These are phyloP conservation scores for Alca torda DNA, from an alignment of 2,797 vertebrate species.

Conservation along the genomic window DNA sequence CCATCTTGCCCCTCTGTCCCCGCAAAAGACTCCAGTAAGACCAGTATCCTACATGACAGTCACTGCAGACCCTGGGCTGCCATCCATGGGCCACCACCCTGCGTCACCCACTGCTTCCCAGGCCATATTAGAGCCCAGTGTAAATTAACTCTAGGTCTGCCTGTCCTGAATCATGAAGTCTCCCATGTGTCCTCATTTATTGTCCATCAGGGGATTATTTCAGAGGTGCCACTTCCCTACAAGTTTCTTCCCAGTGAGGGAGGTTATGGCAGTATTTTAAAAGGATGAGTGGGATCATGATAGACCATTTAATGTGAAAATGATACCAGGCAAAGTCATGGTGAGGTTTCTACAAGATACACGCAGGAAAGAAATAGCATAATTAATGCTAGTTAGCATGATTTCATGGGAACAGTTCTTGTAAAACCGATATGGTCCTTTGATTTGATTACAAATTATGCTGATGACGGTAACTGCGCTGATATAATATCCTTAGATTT, in stretches of 20 bases:
- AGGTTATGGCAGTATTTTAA: not conserved
- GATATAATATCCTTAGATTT: constrained; percentile 43
- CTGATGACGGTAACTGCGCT: constrained; percentile 39
- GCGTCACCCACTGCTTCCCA: not conserved
- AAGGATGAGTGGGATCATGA: not conserved
- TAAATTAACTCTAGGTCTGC: not conserved
- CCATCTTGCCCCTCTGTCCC: not conserved
- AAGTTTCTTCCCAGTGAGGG: not conserved
- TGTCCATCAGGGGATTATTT: not conserved
- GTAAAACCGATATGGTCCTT: constrained; percentile 16
- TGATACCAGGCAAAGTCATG: constrained; percentile 22
- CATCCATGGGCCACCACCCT: too few relatives aligned
- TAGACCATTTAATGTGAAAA: constrained; percentile 28
- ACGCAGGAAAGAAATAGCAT: constrained; percentile 37
- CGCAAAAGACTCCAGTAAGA: not conserved
- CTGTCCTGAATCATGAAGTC: not conserved
- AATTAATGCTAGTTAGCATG: constrained; percentile 58
- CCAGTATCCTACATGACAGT: not conserved
- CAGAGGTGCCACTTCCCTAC: not conserved
- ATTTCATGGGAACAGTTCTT: constrained; percentile 61
- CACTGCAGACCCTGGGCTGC: not conserved
- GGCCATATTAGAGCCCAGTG: not conserved
- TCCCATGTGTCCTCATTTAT: not conserved
- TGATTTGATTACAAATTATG: constrained; percentile 65
- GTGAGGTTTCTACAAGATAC: constrained; percentile 39